These are phyloP conservation scores for Etheostoma cragini DNA, from an alignment of 2,113 vertebrate species.

Conservation along the genomic window DNA sequence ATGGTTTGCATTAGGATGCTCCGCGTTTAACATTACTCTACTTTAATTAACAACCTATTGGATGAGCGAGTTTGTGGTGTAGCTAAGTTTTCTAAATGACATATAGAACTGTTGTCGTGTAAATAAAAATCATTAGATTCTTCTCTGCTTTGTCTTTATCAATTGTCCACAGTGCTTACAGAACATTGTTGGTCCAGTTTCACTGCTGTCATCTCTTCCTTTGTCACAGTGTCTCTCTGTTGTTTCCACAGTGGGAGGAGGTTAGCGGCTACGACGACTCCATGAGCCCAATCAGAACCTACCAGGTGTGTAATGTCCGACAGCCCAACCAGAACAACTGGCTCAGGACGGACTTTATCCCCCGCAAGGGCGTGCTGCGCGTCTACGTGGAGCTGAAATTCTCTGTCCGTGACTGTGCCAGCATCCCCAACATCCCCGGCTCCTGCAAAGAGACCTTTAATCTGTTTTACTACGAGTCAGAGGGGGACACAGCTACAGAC, in stretches of 20 bases:
- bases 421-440: conserved; percentile 97
- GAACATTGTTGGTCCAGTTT: not conserved
- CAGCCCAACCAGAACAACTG: conserved; percentile 98
- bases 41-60: conserved; percentile 55
- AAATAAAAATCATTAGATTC: conserved; percentile 14
- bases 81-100: conserved; percentile 18
- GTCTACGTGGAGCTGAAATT: conserved; percentile 99
- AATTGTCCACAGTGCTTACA: not conserved
- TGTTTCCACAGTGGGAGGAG: conserved; percentile 94
- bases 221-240: conserved; percentile 35
- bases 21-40: conserved; percentile 48
- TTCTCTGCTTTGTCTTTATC: not conserved
- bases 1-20: conserved; percentile 46
- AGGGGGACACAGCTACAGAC: conserved; percentile 91
- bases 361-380: conserved; percentile 90
- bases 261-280: conserved; percentile 97
- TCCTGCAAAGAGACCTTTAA: conserved; percentile 99
- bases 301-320: conserved; percentile 97
- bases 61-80: conserved; percentile 32
- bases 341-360: conserved; percentile 95
- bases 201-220: not conserved
- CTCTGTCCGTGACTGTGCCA: conserved; percentile 96
- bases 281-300: conserved; percentile 99
- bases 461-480: conserved; percentile 97
- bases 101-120: not conserved